Base-by-base conservation (phyloP, 2,888 invertebrate genomes). In the Empis stercorea region DNA sequence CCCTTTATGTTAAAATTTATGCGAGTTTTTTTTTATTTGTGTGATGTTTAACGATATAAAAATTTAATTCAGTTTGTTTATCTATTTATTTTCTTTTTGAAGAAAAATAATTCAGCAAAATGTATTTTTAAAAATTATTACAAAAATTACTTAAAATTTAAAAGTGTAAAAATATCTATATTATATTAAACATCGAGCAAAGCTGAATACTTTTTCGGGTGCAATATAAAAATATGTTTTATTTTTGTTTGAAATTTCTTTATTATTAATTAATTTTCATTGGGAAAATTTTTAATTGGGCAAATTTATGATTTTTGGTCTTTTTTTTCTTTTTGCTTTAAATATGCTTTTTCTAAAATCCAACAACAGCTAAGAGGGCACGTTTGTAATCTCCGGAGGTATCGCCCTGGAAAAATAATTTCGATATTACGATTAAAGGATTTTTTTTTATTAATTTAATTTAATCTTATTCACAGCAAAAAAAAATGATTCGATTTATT, bases 301-400 rank as follows among this genome's bases (percentile, higher is more conserved):
- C 20, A 20, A 27, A 27, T 27, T 27, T 27, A 9, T 27, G 23
- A 27, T 27, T 27, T 27, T 27, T 27, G 23, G 23, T 27, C 23
- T 27, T 27, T 27, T 7, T 27, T 27, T n/a, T n/a, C n/a, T n/a
- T 7, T 27, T 27, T 27, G 23, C 23, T 44, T 47, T 41, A 27
- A 10, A 43, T 50, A 49, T 50, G 38, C 39, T 45, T 52, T 52
- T 54, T 57, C 48, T 67, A 66, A 61, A 56, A 62, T 65, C 66
- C 83, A 72, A 87, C 79, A 70, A 92, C 75, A 62, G 88, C 83
- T 71, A 92, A 78, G 66, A 93, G 80, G 64, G 87, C 81, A 75
- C 84, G 84, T 76, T 83, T 89, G 80, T 92, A 93, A 77, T 92
- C 88, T 61, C 92, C 92, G 63, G 88, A 87, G 56, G 89, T 89